Base-by-base conservation (phyloP, 1,140 invertebrate genomes). In the Drosophila busckii region DNA sequence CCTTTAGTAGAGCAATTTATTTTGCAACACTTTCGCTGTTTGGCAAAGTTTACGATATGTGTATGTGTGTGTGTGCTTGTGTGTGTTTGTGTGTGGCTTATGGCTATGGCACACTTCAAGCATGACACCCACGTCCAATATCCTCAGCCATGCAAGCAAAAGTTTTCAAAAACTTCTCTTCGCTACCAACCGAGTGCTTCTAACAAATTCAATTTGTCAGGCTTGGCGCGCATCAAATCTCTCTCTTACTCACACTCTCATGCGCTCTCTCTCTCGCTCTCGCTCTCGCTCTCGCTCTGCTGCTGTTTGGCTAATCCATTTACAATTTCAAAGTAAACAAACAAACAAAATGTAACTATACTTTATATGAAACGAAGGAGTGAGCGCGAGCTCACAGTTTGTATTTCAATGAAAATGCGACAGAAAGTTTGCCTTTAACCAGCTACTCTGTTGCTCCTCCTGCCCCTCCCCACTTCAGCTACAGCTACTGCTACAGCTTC, bases 201-300 rank as follows among this genome's bases (percentile, higher is more conserved):
- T 71, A 78, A 78, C 73, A 78, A 78, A 78, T 78, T 78, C 73
- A 78, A 78, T 78, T 78, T 78, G 73, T 78, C 73, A 78, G 73
- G 73, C 73, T 60, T 68, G 73, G 62, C 68, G 63, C 53, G 58
- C 23, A 10, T 42, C 9, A n/a, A 12, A 8, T 41, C 26, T 9
- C 45, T 23, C 28, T 7, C 12, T 37, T 4, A 12, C 1, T 10
- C 12, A 16, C 2, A 4, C 19, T 4, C 9, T 20, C 9, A 8
- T 12, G 2, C 42, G 7, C 13, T n/a, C n/a, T 26, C 26, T 8
- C 38, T 25, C 10, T 2, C 38, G 2, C 26, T 9, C 4, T 2
- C 9, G 1, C 25, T 1, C 32, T 4, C 34, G 6, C 2, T n/a
- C n/a, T 12, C 15, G 23, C 12, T n/a, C 17, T 12, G 69, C 41